Base-by-base conservation (phyloP, 1,140 invertebrate species). In the Rhyzopertha dominica region DNA sequence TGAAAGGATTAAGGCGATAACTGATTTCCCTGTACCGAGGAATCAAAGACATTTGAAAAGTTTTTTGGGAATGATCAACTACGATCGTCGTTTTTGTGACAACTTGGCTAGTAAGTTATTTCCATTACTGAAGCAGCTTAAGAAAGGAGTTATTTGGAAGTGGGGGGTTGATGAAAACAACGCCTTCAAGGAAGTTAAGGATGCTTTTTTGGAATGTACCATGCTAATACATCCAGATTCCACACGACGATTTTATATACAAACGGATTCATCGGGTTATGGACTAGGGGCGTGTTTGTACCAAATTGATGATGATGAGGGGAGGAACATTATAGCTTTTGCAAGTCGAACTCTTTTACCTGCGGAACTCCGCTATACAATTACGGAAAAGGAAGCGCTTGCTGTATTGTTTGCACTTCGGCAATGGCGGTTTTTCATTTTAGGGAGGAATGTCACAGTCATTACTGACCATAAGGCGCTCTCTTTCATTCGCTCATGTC, bases 41-140 rank as follows among this genome's bases (percentile, higher is more conserved):
- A 67, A 55, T 25, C 46, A 56, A 4, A 65, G 59, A 38, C 53
- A 69, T 36, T 36, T 70, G 7, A 58, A 61, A 51, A 51, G 62
- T 23, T 74, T 72, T 49, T 43, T 75, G 19, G 70, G 68, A 4
- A 37, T 70, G 3, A 17, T 29, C 3, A 68, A 68, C 23, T 74
- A 61, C 49, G 67, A 72, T 35, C 48, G 62, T 4, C 55, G 64
- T 49, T 75, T 68, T 54, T 58, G 70, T 16, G 47, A 49, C 0
- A 42, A n/a, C n/a, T n/a, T n/a, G n/a, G 61, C 13, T 61, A 62
- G 14, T 41, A 64, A 0, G 47, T 52, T 0, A 38, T 12, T 20
- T 49, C 13, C 19, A 35, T 18, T 18, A 19, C 18, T 35, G 2
- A n/a, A n/a, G n/a, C 18, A 19, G 4, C 8, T 35, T 35, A 16